Evolutionary conservation across 2,888 invertebrate genomes (phyloP), one percentile per base, ranked within the genome.

Genomic region (Sepioteuthis lessoniana): DNA sequence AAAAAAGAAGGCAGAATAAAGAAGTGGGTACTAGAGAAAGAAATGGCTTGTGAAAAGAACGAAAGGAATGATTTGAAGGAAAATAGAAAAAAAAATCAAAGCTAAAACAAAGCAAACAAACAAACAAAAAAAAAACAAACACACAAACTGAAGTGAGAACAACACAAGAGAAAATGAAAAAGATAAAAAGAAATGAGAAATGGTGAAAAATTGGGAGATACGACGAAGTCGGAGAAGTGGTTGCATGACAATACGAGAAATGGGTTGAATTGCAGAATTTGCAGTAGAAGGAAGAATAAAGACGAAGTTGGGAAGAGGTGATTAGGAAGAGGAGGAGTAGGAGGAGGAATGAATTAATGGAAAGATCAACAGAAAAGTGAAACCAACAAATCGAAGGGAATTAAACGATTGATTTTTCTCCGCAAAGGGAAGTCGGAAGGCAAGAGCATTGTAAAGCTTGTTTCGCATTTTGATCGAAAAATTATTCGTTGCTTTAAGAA

Each of bases 351-450:
- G 60, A 31, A 60, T 2, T 25, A 31, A 31, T 31, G 60, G 5
- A 8, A 76, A 76, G n/a, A 35, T n/a, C 76, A n/a, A 16, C n/a
- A 13, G 35, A 35, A 76, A 76, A n/a, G 10, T 76, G 60, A 76
- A 76, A n/a, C n/a, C n/a, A 76, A 76, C n/a, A 16, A 35, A 76
- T 76, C 76, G 76, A n/a, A 16, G 13, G 35, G n/a, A 76, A 76
- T 76, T n/a, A 76, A 76, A n/a, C 76, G 76, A 76, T 76, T n/a
- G n/a, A 76, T 76, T 76, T 76, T 76, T 76, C 76, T 76, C 76
- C 8, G n/a, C 16, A 35, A 76, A 60, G 31, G 25, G 10, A 25
- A 60, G 8, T 8, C 60, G 25, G 60, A 28, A 60, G 28, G 31
- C 60, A 31, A 28, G 31, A 31, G n/a, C n/a, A 76, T 76, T 21